Conservation (phyloP, 1,140 invertebrate genomes). For the Heliconius hewitsoni region DNA sequence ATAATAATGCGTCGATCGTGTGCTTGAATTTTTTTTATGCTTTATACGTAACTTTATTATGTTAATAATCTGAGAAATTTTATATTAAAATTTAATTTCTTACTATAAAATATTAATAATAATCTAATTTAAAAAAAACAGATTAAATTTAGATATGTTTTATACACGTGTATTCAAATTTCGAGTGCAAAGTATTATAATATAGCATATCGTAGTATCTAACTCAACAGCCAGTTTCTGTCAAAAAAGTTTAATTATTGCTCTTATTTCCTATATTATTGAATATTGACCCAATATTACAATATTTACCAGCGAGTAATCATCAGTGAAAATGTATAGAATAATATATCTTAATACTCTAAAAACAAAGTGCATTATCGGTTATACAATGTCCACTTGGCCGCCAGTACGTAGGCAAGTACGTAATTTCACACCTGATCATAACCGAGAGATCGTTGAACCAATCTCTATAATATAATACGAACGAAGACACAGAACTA, state of each 20-base stretch:
- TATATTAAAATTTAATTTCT: neutral
- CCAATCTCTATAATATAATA: conserved; percentile 36
- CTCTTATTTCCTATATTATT: conserved; percentile 25
- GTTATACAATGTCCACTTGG: neutral
- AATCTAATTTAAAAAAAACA: neutral
- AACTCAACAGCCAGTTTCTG: neutral
- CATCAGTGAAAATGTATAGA: neutral
- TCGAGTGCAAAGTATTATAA: neutral
- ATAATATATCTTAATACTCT: neutral
- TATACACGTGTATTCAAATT: neutral
- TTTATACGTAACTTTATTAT: neutral
- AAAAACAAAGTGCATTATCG: conserved; percentile 18
- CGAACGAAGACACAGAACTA: conserved; percentile 35
- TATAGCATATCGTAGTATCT: neutral
- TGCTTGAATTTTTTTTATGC: conserved; percentile 1
- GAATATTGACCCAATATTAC: conserved; percentile 39
- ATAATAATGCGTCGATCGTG: conserved; percentile 13
- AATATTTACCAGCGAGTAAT: conserved; percentile 28
- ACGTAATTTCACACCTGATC: conserved; percentile 46
- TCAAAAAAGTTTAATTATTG: neutral
- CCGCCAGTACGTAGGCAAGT: conserved; percentile 30
- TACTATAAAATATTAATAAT: neutral
- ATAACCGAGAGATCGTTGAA: conserved; percentile 42
- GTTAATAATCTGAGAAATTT: neutral
- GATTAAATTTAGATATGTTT: neutral